Percentiles rank a stretch among this genome's conserved stretches.
phyloP scores from a whole-genome alignment of 1,140 invertebrate species.

The Calephelis virginiensis region DNA sequence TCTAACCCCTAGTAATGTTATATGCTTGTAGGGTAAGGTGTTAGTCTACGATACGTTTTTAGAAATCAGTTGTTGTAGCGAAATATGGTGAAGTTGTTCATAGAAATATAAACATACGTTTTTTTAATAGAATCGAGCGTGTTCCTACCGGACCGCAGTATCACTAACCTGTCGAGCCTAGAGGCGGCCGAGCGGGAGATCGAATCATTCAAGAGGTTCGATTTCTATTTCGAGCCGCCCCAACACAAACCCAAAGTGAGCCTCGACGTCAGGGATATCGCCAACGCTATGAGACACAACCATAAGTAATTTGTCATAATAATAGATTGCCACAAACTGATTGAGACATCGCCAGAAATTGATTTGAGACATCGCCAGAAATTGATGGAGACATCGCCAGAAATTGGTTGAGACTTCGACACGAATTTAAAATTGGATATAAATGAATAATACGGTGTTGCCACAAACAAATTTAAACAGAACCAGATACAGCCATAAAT shows the following conservation, averaged over 20 bases:
- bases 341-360: neutral
- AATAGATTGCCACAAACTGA: neutral
- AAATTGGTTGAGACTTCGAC: neutral
- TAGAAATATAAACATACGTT: too few relatives aligned
- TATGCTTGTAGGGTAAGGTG: too few relatives aligned
- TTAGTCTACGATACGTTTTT: too few relatives aligned
- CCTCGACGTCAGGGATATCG: slow-evolving; percentile 43
- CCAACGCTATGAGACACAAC: slow-evolving; percentile 36
- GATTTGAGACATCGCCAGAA: neutral
- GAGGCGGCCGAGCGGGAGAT: slow-evolving; percentile 61
- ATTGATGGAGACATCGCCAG: neutral
- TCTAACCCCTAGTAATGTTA: too few relatives aligned
- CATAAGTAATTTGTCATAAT: slow-evolving; percentile 27
- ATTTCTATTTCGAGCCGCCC: slow-evolving; percentile 63
- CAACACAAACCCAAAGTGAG: slow-evolving; percentile 52
- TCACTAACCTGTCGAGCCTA: slow-evolving; percentile 56
- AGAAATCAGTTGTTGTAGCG: too few relatives aligned
- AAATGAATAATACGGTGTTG: too few relatives aligned
- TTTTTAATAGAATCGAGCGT: slow-evolving; percentile 49
- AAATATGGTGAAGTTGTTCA: too few relatives aligned
- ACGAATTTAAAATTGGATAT: too few relatives aligned
- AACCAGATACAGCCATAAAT: too few relatives aligned
- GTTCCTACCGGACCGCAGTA: slow-evolving; percentile 54
- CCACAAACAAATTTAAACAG: too few relatives aligned
- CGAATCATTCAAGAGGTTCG: slow-evolving; percentile 65